Percentiles rank a stretch among this genome's conserved stretches.
Evolutionary conservation across 2,797 vertebrate species (phyloP).

Genomic region (Cetoscarus ocellatus): DNA sequence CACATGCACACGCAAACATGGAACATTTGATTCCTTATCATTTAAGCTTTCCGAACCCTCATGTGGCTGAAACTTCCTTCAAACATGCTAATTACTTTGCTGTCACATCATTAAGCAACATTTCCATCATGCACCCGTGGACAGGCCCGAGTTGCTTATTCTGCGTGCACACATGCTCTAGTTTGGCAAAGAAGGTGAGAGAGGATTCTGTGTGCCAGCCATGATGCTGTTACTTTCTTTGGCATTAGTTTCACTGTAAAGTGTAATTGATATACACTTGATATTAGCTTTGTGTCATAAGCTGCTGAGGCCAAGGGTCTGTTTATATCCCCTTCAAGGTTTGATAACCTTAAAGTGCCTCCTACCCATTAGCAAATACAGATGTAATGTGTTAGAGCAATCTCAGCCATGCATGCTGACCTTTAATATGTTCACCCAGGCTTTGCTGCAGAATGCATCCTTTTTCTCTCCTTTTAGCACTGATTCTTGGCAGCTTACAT

Average conservation of each 20-base stretch:
- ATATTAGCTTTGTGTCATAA: constrained; percentile 68
- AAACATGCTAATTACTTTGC: constrained; percentile 54
- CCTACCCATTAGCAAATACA: constrained; percentile 10
- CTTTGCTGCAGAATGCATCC: constrained; percentile 8
- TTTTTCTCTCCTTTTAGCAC: neutral
- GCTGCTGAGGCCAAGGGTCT: constrained; percentile 24
- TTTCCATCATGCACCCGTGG: constrained; percentile 37
- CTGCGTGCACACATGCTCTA: constrained; percentile 24
- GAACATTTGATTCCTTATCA: neutral
- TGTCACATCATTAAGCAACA: constrained; percentile 66
- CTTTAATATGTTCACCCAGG: constrained; percentile 1
- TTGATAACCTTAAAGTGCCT: constrained; percentile 37
- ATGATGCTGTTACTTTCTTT: constrained; percentile 60
- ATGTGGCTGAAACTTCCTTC: constrained; percentile 21
- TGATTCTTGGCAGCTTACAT: neutral
- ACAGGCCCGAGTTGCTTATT: constrained; percentile 33
- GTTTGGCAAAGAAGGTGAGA: constrained; percentile 61
- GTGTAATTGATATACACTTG: constrained; percentile 61
- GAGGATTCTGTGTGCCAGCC: constrained; percentile 33
- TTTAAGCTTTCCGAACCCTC: constrained; percentile 9
- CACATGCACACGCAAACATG: constrained; percentile 5
- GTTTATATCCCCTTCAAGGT: constrained; percentile 48
- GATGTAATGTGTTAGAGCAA: neutral
- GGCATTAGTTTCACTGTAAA: constrained; percentile 67
- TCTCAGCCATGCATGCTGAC: neutral